phyloP scores from a whole-genome alignment of 92 coral and sea anemone species.

The Heliopora coerulea region DNA sequence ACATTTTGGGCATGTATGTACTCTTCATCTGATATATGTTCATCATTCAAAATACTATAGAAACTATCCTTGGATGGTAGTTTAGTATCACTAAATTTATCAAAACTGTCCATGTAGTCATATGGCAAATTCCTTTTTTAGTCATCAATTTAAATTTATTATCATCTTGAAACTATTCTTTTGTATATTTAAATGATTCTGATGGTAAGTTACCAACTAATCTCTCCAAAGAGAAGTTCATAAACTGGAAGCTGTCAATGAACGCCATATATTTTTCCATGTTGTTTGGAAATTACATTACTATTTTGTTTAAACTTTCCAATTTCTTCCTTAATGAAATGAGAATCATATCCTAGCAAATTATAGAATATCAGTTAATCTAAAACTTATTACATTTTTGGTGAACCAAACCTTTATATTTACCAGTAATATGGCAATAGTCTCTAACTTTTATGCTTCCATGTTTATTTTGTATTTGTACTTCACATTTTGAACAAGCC shows the following conservation, averaged over 20 bases:
- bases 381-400: too few species aligned
- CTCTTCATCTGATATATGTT: too few species aligned
- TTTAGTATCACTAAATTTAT: slow-evolving; percentile 21
- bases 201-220: background rate
- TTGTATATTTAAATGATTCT: background rate
- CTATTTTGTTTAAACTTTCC: background rate
- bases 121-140: slow-evolving; percentile 40
- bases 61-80: slow-evolving; percentile 32
- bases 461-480: too few species aligned
- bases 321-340: background rate
- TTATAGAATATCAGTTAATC: background rate
- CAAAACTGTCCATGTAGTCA: slow-evolving; percentile 44
- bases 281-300: background rate
- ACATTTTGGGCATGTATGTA: slow-evolving; percentile 23
- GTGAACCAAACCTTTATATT: too few species aligned
- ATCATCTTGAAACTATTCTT: background rate
- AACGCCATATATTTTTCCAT: slow-evolving; percentile 6
- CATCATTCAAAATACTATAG: too few species aligned
- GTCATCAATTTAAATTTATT: background rate
- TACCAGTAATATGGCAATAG: too few species aligned
- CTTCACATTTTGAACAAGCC: too few species aligned
- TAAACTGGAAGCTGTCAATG: slow-evolving; percentile 4
- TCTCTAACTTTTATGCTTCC: too few species aligned
- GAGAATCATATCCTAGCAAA: background rate
- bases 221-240: background rate